Evolutionary conservation across 1,140 invertebrate genomes (phyloP).

Genomic region (Scaptomyza hsui): DNA sequence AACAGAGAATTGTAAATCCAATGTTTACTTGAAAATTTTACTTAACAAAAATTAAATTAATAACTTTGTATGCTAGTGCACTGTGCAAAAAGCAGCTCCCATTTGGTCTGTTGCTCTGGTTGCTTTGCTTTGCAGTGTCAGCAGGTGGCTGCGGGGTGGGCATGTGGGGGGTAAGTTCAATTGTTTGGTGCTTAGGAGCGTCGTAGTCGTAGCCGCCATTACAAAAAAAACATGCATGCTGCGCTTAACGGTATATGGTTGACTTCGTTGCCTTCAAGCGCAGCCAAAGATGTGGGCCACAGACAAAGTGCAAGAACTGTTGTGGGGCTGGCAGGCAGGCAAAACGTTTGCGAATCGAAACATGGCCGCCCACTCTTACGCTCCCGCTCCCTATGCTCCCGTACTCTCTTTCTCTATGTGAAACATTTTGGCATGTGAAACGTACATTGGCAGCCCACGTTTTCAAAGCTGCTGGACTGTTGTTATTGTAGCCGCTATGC

Average conservation of each 20-base stretch:
- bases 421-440: slow-evolving; percentile 44
- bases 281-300: slow-evolving; percentile 47
- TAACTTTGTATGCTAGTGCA: neutral
- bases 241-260: slow-evolving; percentile 44
- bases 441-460: slow-evolving; percentile 33
- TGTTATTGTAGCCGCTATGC: slow-evolving; percentile 13
- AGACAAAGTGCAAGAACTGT: slow-evolving; percentile 35
- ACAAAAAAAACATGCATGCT: slow-evolving; percentile 46
- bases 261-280: slow-evolving; percentile 16
- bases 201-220: slow-evolving; percentile 39
- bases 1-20: no score
- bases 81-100: slow-evolving; percentile 22
- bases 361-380: slow-evolving; percentile 15
- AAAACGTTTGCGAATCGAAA: slow-evolving; percentile 45
- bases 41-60: no score
- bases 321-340: slow-evolving; percentile 14
- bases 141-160: slow-evolving; percentile 35
- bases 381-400: neutral
- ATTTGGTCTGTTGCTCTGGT: slow-evolving; percentile 2
- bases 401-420: neutral
- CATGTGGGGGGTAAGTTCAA: slow-evolving; percentile 4
- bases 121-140: slow-evolving; percentile 14
- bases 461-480: slow-evolving; percentile 24
- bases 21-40: no score
- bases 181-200: slow-evolving; percentile 43